These are phyloP conservation scores for Limnephilus auricula DNA, from an alignment of 2,888 invertebrate genomes.

Conservation along the genomic window DNA sequence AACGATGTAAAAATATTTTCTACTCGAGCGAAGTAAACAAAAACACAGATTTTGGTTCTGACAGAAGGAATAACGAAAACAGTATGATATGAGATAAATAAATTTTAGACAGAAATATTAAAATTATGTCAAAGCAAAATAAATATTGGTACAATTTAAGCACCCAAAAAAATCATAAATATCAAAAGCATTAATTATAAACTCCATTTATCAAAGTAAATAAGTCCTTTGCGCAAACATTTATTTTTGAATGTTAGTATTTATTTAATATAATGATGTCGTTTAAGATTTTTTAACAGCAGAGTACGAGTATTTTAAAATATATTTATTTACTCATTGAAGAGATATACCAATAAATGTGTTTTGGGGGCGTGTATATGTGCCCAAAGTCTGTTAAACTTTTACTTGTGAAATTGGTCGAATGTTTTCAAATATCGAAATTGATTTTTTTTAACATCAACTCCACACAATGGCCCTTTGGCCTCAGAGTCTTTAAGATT, in stretches of 20 bases:
- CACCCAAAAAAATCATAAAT: neutral
- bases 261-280: neutral
- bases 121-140: neutral
- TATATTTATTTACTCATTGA: neutral
- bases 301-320: neutral
- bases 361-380: no score
- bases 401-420: no score
- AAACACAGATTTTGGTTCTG: neutral
- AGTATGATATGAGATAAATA: neutral
- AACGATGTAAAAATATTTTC: neutral
- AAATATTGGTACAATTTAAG: neutral
- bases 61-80: neutral
- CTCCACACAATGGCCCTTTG: no score
- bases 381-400: no score
- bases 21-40: neutral
- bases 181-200: neutral
- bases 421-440: no score
- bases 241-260: neutral
- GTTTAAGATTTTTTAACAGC: neutral
- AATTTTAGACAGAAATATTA: neutral
- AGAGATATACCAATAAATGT: no score
- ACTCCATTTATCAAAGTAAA: neutral
- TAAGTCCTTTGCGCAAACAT: neutral
- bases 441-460: no score
- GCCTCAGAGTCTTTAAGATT: no score